Base-by-base conservation (phyloP, 2,797 vertebrate species). In the Pelobates cultripes region DNA sequence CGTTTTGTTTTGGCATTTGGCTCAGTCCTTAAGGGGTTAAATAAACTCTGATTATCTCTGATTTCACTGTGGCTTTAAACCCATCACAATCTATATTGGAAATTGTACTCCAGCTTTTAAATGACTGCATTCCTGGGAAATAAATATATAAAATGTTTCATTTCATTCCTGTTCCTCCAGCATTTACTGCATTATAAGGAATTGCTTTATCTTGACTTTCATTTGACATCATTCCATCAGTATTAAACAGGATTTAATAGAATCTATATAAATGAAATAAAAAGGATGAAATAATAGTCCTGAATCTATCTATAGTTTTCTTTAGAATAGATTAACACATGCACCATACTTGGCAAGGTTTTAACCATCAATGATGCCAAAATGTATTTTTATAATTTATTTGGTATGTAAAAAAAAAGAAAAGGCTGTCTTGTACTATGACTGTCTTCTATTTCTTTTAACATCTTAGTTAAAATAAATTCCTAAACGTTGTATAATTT, bases 171-270 rank as follows among this genome's bases (percentile, higher is more conserved):
- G 72, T 12, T 60, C 79, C 28, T 75, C 72, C 40, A 70, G 68
- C 79, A 60, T 57, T 72, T 41, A 72, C 41, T 75, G 55, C 47
- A 14, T 14, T 42, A 47, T 79, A 43, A 17, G 42, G 17, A 42
- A 64, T 64, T 45, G 53, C 28, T 57, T 72, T 72, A 3, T 53
- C 17, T 63, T 70, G 67, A 61, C 73, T 75, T 81, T 75, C 79
- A 75, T 41, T 63, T 75, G 73, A 76, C 66, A 70, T 75, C 47
- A 41, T 45, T n/a, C 60, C 15, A 12, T 68, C 51, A 41, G 43
- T 3, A 71, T 51, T 8, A 44, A 17, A 41, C 55, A 57, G 53
- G 15, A n/a, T 70, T 70, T 60, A 63, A 64, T 64, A 2, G 17
- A 78, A 15, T 57, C 12, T 12, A 13, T 44, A 15, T 68, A 69